Evolutionary conservation across 1,140 invertebrate species (phyloP), one percentile per base, ranked within the genome.

Genomic region (Notospermus geniculatus): DNA sequence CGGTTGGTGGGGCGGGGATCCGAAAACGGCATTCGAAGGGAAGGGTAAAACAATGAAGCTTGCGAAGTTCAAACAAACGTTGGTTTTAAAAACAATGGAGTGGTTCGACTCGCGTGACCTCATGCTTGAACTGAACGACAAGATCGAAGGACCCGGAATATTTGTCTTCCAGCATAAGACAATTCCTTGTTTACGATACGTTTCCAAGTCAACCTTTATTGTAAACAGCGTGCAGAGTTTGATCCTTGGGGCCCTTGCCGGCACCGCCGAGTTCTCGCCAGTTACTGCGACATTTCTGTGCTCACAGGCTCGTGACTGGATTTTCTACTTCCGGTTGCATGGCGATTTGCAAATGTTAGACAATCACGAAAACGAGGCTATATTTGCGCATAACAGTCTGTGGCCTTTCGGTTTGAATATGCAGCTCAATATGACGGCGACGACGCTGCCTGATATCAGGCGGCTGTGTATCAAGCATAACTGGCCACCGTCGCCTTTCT

Each of bases 81-180:
- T 50, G n/a, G 46, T 50, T 50, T 50, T 50, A n/a, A 50, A 50
- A n/a, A 50, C n/a, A 4, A 50, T 50, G 46, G 46, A 50, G n/a
- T 50, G 46, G 46, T 50, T 50, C n/a, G n/a, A 50, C n/a, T 23
- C n/a, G 9, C 5, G 46, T n/a, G 46, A 50, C 46, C 4, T 5
- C 46, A 50, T 50, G 46, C n/a, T 50, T 19, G 46, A 50, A n/a
- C 46, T 23, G n/a, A 23, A 19, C 19, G 46, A 50, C n/a, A 50
- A 50, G n/a, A 50, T 50, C 46, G 25, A 27, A 19, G 19, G 25
- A 9, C 25, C 46, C 5, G 46, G 46, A 23, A 50, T 50, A 50
- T 50, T 50, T n/a, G 46, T 50, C 19, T 50, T 50, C 25, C 46
- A 50, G n/a, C 46, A 50, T n/a, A 50, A 50, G 46, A n/a, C n/a